phyloP scores from a whole-genome alignment of 1,140 invertebrate genomes.

The Uloborus diversus region DNA sequence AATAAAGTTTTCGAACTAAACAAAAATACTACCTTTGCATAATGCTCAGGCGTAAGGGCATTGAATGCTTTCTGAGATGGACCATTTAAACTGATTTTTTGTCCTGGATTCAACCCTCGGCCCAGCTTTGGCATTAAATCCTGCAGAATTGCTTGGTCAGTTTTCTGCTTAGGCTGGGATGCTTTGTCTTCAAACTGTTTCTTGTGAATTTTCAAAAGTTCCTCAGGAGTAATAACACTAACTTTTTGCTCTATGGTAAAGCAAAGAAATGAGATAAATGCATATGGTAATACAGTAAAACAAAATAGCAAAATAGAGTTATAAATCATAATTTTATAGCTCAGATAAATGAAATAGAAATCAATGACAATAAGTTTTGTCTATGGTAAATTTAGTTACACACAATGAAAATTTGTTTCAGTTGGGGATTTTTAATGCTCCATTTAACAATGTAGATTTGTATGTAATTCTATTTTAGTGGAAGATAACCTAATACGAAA shows the following conservation, averaged over 20 bases:
- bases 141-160: conserved; percentile 19
- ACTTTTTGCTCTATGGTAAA: neutral
- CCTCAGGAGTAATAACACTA: conserved; percentile 19
- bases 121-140: conserved; percentile 25
- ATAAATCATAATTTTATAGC: too few species aligned
- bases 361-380: too few species aligned
- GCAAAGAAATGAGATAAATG: neutral
- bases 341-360: neutral
- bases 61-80: neutral
- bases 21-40: conserved; percentile 43
- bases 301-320: too few species aligned
- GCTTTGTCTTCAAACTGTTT: neutral
- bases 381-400: too few species aligned
- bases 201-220: conserved; percentile 24
- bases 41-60: neutral
- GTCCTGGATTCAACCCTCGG: conserved; percentile 23
- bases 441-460: too few species aligned
- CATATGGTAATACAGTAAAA: too few species aligned
- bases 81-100: conserved; percentile 24
- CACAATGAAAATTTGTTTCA: too few species aligned
- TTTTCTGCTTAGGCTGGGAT: neutral
- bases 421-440: too few species aligned
- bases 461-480: too few species aligned
- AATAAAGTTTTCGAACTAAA: too few species aligned
- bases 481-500: too few species aligned